Conservation (phyloP, 2,888 invertebrate genomes). For the Saturnia japonica region DNA sequence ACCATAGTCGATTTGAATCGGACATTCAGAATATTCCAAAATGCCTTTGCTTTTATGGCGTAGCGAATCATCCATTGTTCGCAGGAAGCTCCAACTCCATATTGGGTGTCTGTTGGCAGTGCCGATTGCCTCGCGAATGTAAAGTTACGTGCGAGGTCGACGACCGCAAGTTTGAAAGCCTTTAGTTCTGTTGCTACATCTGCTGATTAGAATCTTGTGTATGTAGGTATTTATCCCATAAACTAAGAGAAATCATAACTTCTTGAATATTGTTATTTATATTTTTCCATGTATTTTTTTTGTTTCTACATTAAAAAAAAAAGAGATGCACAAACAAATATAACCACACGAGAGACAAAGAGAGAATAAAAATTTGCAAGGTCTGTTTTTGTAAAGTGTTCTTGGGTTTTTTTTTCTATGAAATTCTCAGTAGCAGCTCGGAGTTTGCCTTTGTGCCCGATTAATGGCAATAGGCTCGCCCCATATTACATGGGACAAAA, state of each 20-base stretch:
- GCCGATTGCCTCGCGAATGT: constrained; percentile 20
- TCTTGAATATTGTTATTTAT: not conserved
- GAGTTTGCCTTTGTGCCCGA: too few species aligned
- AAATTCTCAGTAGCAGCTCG: too few species aligned
- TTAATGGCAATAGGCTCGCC: too few species aligned
- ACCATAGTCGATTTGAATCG: constrained; percentile 17
- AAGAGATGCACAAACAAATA: not conserved
- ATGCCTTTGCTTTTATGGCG: constrained; percentile 19
- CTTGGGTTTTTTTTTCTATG: too few species aligned
- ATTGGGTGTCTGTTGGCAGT: constrained; percentile 39
- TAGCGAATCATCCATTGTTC: constrained; percentile 57
- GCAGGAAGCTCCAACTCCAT: constrained; percentile 57
- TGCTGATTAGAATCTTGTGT: not conserved
- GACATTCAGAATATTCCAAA: constrained; percentile 22
- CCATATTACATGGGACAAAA: too few species aligned
- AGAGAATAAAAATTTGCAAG: too few species aligned
- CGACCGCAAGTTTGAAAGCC: constrained; percentile 8
- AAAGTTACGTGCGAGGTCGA: constrained; percentile 17
- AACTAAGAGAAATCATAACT: not conserved
- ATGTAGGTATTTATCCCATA: not conserved
- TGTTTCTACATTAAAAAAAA: too few species aligned
- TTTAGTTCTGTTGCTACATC: constrained; percentile 2
- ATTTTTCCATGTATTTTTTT: not conserved
- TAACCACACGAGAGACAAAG: not conserved
- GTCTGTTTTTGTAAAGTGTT: too few species aligned